These are phyloP conservation scores for Alca torda DNA, from an alignment of 2,797 vertebrate species.

Conservation along the genomic window DNA sequence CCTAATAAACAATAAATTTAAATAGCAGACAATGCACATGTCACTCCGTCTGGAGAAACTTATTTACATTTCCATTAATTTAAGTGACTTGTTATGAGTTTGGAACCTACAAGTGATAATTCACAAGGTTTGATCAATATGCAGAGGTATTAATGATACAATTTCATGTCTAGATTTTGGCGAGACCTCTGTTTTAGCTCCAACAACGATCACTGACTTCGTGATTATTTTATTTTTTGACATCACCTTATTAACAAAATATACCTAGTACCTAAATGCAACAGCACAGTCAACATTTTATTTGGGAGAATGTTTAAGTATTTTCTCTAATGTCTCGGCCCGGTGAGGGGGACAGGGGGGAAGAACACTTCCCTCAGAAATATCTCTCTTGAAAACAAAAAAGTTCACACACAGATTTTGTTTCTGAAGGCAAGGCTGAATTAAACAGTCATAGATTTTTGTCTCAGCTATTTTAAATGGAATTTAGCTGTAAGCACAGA, in stretches of 20 bases:
- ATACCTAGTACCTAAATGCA: neutral
- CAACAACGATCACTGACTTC: neutral
- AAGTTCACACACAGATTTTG: neutral
- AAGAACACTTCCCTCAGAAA: neutral
- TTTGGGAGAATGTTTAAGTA: neutral
- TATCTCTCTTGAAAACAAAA: neutral
- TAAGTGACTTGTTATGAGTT: neutral
- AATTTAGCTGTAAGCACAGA: constrained; percentile 40
- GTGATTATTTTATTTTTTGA: neutral
- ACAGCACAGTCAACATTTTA: neutral
- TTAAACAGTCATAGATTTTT: neutral
- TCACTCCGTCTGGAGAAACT: neutral
- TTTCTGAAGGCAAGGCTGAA: neutral
- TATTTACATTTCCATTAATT: neutral
- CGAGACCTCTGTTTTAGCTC: neutral
- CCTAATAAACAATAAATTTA: no score
- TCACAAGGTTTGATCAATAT: neutral
- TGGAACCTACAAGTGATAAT: neutral
- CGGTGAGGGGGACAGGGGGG: rapidly evolving
- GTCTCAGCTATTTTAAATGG: neutral
- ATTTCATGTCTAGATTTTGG: constrained; percentile 10
- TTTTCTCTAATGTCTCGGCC: neutral
- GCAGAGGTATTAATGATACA: neutral
- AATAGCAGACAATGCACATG: neutral
- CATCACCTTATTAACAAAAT: neutral